Conservation (phyloP, 1,140 invertebrate species). For the Bombus terrestris region DNA sequence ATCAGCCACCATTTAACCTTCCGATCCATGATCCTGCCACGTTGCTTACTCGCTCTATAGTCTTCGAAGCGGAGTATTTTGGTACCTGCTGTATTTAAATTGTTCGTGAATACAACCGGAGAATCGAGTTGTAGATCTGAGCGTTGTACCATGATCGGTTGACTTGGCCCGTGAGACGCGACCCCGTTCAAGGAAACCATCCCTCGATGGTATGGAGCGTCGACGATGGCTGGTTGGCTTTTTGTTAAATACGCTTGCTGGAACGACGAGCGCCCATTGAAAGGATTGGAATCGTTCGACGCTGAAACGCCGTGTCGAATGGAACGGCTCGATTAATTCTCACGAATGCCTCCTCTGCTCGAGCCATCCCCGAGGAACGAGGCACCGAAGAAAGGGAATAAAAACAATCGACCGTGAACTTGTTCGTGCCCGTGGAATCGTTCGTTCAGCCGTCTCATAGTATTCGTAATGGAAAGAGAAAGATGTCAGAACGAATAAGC, state of each 20-base stretch:
- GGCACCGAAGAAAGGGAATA: constrained; percentile 12
- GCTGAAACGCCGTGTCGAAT: constrained; percentile 34
- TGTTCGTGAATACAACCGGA: neutral
- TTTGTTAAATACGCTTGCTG: constrained; percentile 13
- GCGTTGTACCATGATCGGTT: neutral
- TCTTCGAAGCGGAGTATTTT: neutral
- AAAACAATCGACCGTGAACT: constrained; percentile 57
- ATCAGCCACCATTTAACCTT: constrained; percentile 42
- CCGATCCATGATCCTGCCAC: constrained; percentile 22
- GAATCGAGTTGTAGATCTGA: neutral
- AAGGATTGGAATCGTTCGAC: constrained; percentile 15
- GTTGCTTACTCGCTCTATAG: neutral
- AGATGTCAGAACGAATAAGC: neutral
- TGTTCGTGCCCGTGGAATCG: constrained; percentile 32
- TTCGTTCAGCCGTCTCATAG: constrained; percentile 5
- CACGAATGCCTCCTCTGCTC: constrained; percentile 22
- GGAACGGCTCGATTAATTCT: constrained; percentile 45
- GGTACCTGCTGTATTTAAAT: neutral
- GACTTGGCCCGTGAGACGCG: neutral
- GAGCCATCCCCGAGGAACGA: constrained; percentile 8
- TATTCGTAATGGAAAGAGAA: neutral
- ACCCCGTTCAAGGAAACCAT: neutral
- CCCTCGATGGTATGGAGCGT: too few species aligned
- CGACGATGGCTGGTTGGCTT: neutral
- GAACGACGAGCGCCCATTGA: constrained; percentile 14